Conservation (phyloP, 2,888 invertebrate genomes). For the Eledona agricola region DNA sequence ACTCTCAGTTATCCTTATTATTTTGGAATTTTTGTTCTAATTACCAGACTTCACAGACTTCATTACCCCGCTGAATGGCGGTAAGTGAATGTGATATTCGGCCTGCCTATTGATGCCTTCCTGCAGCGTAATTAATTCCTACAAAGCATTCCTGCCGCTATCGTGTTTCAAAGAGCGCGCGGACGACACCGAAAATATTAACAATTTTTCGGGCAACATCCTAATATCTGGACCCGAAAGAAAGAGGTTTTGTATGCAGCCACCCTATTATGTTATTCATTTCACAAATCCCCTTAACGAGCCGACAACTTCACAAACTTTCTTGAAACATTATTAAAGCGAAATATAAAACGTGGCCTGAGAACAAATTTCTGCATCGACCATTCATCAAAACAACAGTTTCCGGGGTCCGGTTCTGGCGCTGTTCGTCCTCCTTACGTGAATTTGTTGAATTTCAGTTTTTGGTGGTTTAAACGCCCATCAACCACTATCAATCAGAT, state of each 20-base stretch:
- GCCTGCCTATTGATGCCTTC: conserved; percentile 42
- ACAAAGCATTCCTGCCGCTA: conserved; percentile 46
- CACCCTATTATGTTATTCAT: conserved; percentile 36
- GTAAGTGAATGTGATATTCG: conserved; percentile 41
- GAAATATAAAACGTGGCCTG: conserved; percentile 34
- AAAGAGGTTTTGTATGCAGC: no score
- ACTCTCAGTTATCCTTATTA: conserved; percentile 47
- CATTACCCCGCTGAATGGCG: conserved; percentile 44
- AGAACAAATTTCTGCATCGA: conserved; percentile 27
- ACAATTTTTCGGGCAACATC: conserved; percentile 12
- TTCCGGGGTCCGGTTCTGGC: conserved; percentile 12
- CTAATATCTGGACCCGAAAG: no score
- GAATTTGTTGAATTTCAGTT: background rate
- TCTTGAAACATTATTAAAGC: conserved; percentile 37
- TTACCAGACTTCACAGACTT: conserved; percentile 48
- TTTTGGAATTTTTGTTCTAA: conserved; percentile 45
- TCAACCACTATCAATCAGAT: conserved; percentile 3
- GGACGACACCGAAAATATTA: conserved; percentile 6
- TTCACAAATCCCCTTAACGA: conserved; percentile 42
- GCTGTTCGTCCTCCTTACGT: no score
- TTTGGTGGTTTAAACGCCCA: conserved; percentile 3
- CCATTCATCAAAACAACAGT: conserved; percentile 8
- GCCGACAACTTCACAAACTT: conserved; percentile 36
- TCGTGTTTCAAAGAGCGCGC: conserved; percentile 44
- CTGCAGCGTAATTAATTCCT: conserved; percentile 48